Evolutionary conservation across 2,113 vertebrate genomes (phyloP).

Genomic region (Anarrhichthys ocellatus): DNA sequence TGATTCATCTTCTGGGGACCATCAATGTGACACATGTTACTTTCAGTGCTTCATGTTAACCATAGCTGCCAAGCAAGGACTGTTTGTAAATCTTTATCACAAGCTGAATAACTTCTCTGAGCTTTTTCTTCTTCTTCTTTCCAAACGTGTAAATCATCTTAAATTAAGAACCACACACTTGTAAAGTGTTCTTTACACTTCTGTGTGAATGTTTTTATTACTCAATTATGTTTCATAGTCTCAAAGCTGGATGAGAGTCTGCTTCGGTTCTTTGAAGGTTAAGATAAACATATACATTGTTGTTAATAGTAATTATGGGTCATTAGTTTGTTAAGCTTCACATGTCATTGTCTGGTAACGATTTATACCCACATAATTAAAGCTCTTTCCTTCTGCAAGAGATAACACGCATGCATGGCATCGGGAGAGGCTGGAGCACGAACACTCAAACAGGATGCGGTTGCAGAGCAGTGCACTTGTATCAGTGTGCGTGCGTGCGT

Average conservation of each 20-base stretch:
- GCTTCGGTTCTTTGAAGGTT: background rate
- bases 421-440: conserved; percentile 8
- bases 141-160: background rate
- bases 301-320: background rate
- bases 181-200: background rate
- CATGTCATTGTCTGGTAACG: background rate
- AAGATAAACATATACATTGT: background rate
- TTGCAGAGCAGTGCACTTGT: conserved; percentile 36
- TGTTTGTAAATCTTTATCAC: background rate
- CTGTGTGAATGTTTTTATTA: background rate
- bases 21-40: background rate
- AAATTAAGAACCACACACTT: background rate
- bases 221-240: background rate
- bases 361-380: background rate
- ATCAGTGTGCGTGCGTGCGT: background rate
- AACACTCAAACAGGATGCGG: conserved; percentile 61
- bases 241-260: background rate
- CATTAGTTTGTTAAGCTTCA: background rate
- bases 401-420: background rate
- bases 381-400: background rate
- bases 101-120: background rate
- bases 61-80: background rate
- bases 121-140: background rate
- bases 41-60: background rate
- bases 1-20: background rate